Evolutionary conservation across 1,140 invertebrate genomes (phyloP), one percentile per base, ranked within the genome.

Genomic region (Neuroterus valhalla): DNA sequence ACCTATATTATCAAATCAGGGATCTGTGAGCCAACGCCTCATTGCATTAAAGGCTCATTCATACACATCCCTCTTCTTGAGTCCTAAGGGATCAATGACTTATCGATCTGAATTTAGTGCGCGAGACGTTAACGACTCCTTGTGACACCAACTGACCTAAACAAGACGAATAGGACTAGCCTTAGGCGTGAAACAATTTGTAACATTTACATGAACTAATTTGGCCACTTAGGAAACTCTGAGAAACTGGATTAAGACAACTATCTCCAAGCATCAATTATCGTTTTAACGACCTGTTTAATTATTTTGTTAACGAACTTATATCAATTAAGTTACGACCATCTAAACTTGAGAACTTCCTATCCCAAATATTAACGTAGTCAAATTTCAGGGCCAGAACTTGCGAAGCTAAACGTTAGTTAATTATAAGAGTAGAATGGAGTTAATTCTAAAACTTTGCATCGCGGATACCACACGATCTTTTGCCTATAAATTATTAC

Each of bases 51-150:
- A 26, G 55, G 12, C 26, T 62, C 55, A 62, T 62, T 62, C 23
- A 62, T 62, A 62, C 14, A 23, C 55, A 62, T 62, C 23, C 26
- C 52, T 31, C 23, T 15, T 15, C 26, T 12, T 12, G 46, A 26
- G 31, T 31, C 55, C 55, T 62, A 12, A 62, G 55, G 55, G 55
- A 62, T 62, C 55, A 38, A 15, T 62, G 21, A 62, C 55, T 62
- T 62, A 62, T 62, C 55, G 55, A 62, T 62, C 55, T 62, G 55
- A 62, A 62, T 62, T 62, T 62, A 62, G 55, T 62, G 23, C n/a
- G 23, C 55, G 55, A 62, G 55, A 62, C 55, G 55, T 62, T 62
- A 62, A 62, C 55, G 55, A 62, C 55, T 23, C 12, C 15, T 26
- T 26, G 55, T 62, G 55, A 62, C 55, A 62, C 31, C 23, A 14